Conservation (phyloP, 1,140 invertebrate species). For the Meloidogyne floridensis region DNA sequence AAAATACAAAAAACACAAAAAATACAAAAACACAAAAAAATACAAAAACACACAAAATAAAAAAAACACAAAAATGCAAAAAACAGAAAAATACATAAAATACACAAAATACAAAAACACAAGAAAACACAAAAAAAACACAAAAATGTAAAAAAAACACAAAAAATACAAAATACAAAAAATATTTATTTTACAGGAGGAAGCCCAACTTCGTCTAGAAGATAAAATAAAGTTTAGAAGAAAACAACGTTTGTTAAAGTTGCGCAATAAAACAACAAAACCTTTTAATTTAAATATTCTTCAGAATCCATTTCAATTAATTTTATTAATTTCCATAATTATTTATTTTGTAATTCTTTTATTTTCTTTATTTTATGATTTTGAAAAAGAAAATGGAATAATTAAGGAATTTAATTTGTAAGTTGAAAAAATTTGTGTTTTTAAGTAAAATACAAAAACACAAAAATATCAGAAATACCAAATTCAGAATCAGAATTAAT, state of each 20-base stretch:
- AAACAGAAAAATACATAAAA: no score
- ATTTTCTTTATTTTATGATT: neutral
- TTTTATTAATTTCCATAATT: slow-evolving; percentile 42
- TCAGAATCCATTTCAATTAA: slow-evolving; percentile 47
- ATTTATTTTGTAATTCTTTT: slow-evolving; percentile 47
- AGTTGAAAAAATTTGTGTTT: neutral
- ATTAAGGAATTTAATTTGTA: neutral
- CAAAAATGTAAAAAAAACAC: neutral
- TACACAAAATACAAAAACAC: no score
- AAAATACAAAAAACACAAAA: no score
- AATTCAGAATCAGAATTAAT: neutral
- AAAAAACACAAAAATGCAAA: no score
- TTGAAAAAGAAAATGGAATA: neutral
- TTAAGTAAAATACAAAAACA: neutral
- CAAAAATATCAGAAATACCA: neutral
- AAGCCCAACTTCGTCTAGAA: slow-evolving; percentile 25
- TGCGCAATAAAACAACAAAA: slow-evolving; percentile 2
- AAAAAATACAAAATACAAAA: slow-evolving; percentile 31
- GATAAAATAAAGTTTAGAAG: slow-evolving; percentile 17
- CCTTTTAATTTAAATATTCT: slow-evolving; percentile 42
- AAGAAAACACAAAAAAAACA: no score
- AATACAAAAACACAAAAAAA: no score
- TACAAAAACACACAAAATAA: no score
- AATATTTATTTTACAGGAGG: slow-evolving; percentile 33
- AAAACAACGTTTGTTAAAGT: slow-evolving; percentile 23